Evolutionary conservation across 2,113 vertebrate genomes (phyloP).

Genomic region (Micromys minutus): DNA sequence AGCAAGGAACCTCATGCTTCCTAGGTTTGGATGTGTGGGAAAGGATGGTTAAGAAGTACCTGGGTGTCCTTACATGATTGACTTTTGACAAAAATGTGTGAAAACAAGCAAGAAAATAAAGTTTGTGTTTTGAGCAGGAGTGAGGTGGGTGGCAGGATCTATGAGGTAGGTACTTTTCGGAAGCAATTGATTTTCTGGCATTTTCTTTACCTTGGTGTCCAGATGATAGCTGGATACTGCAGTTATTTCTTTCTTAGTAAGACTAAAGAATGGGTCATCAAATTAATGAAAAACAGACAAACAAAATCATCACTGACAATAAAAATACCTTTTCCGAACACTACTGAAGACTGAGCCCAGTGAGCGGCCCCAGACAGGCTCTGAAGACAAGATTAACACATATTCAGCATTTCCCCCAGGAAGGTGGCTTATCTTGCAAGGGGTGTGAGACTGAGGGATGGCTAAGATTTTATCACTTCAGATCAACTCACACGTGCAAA

Average conservation of each 20-base stretch:
- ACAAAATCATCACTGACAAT: background rate
- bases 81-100: background rate
- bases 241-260: background rate
- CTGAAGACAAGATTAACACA: background rate
- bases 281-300: background rate
- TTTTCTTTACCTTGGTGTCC: background rate
- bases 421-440: background rate
- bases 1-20: background rate
- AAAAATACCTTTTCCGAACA: background rate
- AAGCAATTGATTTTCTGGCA: background rate
- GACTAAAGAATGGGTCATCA: background rate
- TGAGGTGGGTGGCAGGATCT: background rate
- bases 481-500: background rate
- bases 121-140: background rate
- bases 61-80: background rate
- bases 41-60: background rate
- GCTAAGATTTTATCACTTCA: background rate
- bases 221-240: background rate
- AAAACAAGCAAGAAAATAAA: background rate
- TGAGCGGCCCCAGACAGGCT: background rate
- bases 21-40: background rate
- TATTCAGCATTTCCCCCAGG: background rate
- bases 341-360: background rate
- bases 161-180: background rate
- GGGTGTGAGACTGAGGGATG: rapidly evolving